Percentiles rank a stretch among this genome's conserved stretches.
These are phyloP conservation scores for Musca domestica DNA, from an alignment of 1,140 invertebrate genomes.

Conservation along the genomic window DNA sequence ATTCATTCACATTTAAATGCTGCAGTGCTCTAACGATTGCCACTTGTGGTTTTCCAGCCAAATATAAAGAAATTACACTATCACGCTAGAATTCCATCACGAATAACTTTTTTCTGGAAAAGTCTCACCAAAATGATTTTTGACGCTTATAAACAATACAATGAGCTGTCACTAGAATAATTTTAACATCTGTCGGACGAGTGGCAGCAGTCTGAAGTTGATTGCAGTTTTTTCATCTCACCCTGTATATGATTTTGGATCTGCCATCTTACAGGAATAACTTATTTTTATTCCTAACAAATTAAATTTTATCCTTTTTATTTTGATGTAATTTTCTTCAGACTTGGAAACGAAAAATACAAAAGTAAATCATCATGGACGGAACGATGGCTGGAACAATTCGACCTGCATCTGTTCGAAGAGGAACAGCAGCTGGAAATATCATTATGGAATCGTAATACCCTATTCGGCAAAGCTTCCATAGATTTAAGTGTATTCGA, in stretches of 20 bases:
- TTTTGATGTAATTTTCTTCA: conserved; percentile 44
- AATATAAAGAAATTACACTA: too few relatives aligned
- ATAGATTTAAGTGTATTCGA: conserved; percentile 85
- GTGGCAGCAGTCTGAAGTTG: too few relatives aligned
- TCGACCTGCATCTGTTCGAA: conserved; percentile 94
- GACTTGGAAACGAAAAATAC: conserved; percentile 96
- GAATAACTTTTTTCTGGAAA: too few relatives aligned
- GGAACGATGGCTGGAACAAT: conserved; percentile 93
- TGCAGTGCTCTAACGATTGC: too few relatives aligned
- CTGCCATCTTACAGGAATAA: not conserved
- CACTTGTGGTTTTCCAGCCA: too few relatives aligned
- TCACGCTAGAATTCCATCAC: too few relatives aligned
- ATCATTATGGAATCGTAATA: conserved; percentile 49
- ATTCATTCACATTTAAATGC: too few relatives aligned
- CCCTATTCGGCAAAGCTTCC: conserved; percentile 64
- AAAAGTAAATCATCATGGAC: conserved; percentile 92
- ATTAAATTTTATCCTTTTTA: not conserved
- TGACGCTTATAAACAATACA: too few relatives aligned
- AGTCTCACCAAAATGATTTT: too few relatives aligned
- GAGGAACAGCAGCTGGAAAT: conserved; percentile 56
- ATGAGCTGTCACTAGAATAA: too few relatives aligned
- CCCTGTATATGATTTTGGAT: not conserved
- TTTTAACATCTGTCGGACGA: too few relatives aligned
- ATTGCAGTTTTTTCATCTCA: too few relatives aligned
- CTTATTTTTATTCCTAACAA: not conserved